Evolutionary conservation across 1,140 invertebrate genomes (phyloP).

Genomic region (Neotoxoptera formosana): DNA sequence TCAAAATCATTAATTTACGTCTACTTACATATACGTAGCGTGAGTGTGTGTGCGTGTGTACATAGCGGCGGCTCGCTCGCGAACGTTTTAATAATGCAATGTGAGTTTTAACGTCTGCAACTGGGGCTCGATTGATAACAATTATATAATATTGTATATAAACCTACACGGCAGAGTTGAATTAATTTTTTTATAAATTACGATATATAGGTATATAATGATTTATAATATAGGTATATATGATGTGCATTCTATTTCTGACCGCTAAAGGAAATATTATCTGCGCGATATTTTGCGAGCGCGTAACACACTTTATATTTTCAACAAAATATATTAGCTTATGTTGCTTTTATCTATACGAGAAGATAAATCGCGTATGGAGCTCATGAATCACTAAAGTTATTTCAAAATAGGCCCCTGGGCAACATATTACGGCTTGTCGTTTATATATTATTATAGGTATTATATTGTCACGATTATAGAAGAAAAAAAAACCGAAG

Average conservation of each 20-base stretch:
- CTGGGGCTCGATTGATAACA: neutral
- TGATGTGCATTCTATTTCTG: neutral
- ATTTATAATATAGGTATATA: neutral
- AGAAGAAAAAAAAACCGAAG: neutral
- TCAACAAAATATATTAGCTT: neutral
- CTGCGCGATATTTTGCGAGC: neutral
- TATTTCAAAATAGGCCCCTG: conserved; percentile 32
- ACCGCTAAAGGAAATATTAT: neutral
- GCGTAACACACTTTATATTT: neutral
- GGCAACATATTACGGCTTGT: neutral
- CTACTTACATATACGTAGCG: neutral
- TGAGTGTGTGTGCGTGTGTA: neutral
- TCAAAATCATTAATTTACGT: conserved; percentile 3
- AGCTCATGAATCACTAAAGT: neutral
- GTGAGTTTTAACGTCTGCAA: neutral
- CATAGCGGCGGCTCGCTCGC: neutral
- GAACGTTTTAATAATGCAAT: neutral
- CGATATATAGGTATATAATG: neutral
- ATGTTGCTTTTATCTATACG: neutral
- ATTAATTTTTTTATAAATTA: neutral
- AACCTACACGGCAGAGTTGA: neutral
- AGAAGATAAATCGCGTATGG: conserved; percentile 15
- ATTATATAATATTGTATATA: neutral
- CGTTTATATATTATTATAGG: neutral
- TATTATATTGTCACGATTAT: conserved; percentile 17